Conservation (phyloP, 2,113 vertebrate genomes). For the Cryptomyrus ogoouensis region DNA sequence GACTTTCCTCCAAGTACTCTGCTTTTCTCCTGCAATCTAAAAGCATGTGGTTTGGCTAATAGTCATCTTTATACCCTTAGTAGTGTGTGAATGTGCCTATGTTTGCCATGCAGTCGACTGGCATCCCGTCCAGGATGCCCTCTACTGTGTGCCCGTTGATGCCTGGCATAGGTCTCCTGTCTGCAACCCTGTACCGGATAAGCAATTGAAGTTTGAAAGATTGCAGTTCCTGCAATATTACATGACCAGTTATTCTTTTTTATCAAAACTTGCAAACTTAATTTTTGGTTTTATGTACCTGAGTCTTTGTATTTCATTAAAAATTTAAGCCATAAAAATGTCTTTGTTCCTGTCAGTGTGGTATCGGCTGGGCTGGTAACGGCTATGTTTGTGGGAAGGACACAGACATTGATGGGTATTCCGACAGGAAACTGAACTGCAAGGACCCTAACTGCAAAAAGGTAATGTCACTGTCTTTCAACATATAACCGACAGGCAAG, state of each 20-base stretch:
- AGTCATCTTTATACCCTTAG: neutral
- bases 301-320: neutral
- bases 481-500: neutral
- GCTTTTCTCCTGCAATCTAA: neutral
- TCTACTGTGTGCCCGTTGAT: neutral
- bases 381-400: constrained; percentile 88
- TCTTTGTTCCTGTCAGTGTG: constrained; percentile 65
- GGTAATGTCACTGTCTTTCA: constrained; percentile 49
- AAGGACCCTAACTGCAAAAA: constrained; percentile 73
- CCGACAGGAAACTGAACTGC: constrained; percentile 74
- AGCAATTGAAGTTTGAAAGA: neutral
- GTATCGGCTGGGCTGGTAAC: constrained; percentile 89
- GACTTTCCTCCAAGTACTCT: neutral
- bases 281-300: neutral
- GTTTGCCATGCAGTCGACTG: neutral
- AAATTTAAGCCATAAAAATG: neutral
- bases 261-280: neutral
- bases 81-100: neutral
- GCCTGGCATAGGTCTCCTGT: neutral
- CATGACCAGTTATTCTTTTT: neutral
- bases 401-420: constrained; percentile 90
- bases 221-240: neutral
- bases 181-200: neutral
- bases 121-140: neutral
- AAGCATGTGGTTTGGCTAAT: neutral